Evolutionary conservation across 2,113 vertebrate genomes (phyloP), one percentile per base, ranked within the genome.

Genomic region (Copsychus sechellarum): DNA sequence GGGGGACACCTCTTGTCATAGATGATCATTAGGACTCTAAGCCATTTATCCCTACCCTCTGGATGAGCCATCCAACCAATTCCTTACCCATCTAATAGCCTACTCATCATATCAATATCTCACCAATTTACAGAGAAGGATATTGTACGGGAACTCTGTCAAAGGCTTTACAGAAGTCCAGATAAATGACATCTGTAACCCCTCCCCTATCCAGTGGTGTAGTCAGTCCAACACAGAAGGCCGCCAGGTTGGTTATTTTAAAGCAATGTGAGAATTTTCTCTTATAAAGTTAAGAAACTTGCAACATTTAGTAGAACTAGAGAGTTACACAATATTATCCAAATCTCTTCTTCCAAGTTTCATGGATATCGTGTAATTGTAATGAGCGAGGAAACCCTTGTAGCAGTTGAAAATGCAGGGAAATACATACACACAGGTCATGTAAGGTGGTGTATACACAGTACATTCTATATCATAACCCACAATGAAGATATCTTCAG

Each of bases 401-500:
- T 1, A 34, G 51, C 11, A 40, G 8, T 33, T 60, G 29, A 48
- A 81, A 79, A 82, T 6, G 12, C 5, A 48, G n/a, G 9, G 3
- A 36, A 50, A 45, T 15, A 11, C 16, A 51, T 19, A 47, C 6
- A 60, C n/a, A 45, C 9, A 23, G 25, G 10, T 61, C 28, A 43
- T 31, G 8, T 21, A 25, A 33, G 22, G 3, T 18, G 20, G 58
- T 9, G 8, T 24, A 51, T 24, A 77, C 14, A 72, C 6, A 13
- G 7, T 5, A 48, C 17, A 48, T n/a, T 43, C 36, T 25, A 45
- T 19, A 67, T 16, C 36, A 62, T 14, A 47, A 81, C 43, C 33
- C 14, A 4, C 4, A 69, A 25, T 18, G 5, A 65, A 48, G 21
- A n/a, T 12, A 73, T 24, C 10, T 14, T 5, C 12, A 0, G 4